Percentiles rank a stretch among this genome's conserved stretches.
These are phyloP conservation scores for Bovichtus diacanthus DNA, from an alignment of 2,797 vertebrate genomes.

Conservation along the genomic window DNA sequence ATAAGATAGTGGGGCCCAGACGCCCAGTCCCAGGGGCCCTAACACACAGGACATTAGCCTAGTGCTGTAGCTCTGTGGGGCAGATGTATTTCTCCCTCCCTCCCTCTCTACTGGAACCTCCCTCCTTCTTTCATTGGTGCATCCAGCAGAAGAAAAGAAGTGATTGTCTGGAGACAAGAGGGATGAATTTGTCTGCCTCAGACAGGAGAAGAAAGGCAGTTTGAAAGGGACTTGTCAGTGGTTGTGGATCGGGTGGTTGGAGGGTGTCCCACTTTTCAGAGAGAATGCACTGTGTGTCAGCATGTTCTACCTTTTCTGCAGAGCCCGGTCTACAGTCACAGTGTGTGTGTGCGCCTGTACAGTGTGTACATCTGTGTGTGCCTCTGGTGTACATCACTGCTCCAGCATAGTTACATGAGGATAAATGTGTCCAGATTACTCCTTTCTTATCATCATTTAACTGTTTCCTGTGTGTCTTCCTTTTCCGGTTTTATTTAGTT, in stretches of 20 bases:
- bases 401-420: background rate
- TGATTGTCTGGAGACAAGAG: slow-evolving; percentile 83
- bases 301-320: slow-evolving; percentile 57
- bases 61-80: slow-evolving; percentile 65
- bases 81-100: slow-evolving; percentile 62
- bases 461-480: slow-evolving; percentile 79
- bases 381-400: slow-evolving; percentile 1
- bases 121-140: slow-evolving; percentile 72
- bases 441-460: slow-evolving; percentile 39
- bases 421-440: background rate
- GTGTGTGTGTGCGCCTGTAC: slow-evolving; percentile 22
- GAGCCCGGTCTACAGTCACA: slow-evolving; percentile 48
- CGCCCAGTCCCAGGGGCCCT: slow-evolving; percentile 82
- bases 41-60: slow-evolving; percentile 73
- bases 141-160: slow-evolving; percentile 79
- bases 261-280: slow-evolving; percentile 85
- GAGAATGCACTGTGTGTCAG: slow-evolving; percentile 83
- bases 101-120: slow-evolving; percentile 59
- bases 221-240: slow-evolving; percentile 80
- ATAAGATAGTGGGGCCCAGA: slow-evolving; percentile 82
- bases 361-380: slow-evolving; percentile 19
- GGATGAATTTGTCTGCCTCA: slow-evolving; percentile 84
- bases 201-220: slow-evolving; percentile 79
- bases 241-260: slow-evolving; percentile 74
- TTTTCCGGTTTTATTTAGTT: slow-evolving; percentile 71